Evolutionary conservation across 2,113 vertebrate species (phyloP).

Genomic region (Protomyctophum bolini): DNA sequence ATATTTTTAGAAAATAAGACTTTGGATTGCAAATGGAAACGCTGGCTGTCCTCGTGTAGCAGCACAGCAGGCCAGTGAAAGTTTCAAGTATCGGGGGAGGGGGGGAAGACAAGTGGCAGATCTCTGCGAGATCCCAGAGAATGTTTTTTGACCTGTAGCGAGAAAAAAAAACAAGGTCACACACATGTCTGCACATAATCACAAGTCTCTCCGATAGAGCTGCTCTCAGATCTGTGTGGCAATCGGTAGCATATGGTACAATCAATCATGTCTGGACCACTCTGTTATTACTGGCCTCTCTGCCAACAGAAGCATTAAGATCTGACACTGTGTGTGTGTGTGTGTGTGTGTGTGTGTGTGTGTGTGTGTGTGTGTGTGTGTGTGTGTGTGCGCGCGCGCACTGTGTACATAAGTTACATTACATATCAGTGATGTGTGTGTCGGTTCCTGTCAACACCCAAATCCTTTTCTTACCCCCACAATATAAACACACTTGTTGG

Average conservation of each 20-base stretch:
- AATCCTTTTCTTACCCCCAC: too few species aligned
- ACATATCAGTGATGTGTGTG: neutral
- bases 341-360: neutral
- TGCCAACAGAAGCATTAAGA: constrained; percentile 23
- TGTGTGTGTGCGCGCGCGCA: neutral
- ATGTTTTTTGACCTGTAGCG: neutral
- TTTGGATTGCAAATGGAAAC: neutral
- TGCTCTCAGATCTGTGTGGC: constrained; percentile 8
- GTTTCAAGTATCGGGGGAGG: neutral
- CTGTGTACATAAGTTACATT: neutral
- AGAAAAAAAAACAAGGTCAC: neutral
- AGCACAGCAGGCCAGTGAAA: too few species aligned
- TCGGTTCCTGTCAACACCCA: too few species aligned
- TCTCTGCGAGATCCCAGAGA: neutral
- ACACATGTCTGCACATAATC: neutral
- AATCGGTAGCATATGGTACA: constrained; percentile 26
- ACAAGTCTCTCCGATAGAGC: constrained; percentile 8
- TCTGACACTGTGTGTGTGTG: neutral
- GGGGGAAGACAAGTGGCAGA: neutral
- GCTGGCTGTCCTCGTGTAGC: neutral
- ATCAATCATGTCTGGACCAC: constrained; percentile 40
- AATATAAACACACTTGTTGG: too few species aligned
- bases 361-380: neutral
- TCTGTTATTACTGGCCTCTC: constrained; percentile 39
- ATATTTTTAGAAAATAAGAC: neutral